These are phyloP conservation scores for Hyposmocoma kahamanoa DNA, from an alignment of 1,140 invertebrate species.

Conservation along the genomic window DNA sequence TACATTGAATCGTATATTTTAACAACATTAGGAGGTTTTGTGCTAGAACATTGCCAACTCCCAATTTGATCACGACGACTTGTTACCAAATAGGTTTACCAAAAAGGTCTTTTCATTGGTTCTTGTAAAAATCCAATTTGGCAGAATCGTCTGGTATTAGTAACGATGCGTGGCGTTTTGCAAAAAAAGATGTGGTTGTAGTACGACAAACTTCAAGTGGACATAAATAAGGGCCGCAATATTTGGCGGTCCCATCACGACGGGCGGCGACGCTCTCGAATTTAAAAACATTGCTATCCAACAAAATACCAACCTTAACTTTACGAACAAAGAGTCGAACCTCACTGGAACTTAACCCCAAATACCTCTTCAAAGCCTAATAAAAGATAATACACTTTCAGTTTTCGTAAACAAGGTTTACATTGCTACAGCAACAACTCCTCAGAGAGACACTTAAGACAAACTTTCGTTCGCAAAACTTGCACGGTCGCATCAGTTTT, in stretches of 20 bases:
- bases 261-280: slow-evolving; percentile 44
- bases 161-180: slow-evolving; percentile 32
- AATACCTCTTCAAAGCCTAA: slow-evolving; percentile 28
- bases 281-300: slow-evolving; percentile 30
- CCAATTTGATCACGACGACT: too few species aligned
- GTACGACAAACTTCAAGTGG: slow-evolving; percentile 63
- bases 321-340: slow-evolving; percentile 1
- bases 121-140: slow-evolving; percentile 22
- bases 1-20: too few species aligned
- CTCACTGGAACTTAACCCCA: slow-evolving; percentile 1
- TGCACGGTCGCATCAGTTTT: slow-evolving; percentile 47
- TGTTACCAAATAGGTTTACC: too few species aligned
- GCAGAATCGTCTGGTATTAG: slow-evolving; percentile 16
- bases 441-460: slow-evolving; percentile 28
- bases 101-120: neutral
- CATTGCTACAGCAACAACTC: slow-evolving; percentile 27
- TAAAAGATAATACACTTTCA: slow-evolving; percentile 46
- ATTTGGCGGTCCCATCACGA: slow-evolving; percentile 58
- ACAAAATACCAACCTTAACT: slow-evolving; percentile 21
- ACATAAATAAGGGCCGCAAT: slow-evolving; percentile 67
- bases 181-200: slow-evolving; percentile 44
- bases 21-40: too few species aligned
- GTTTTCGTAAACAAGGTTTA: slow-evolving; percentile 22
- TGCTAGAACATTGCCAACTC: too few species aligned
- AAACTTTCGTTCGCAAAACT: slow-evolving; percentile 50